Conservation (phyloP, 2,888 invertebrate species). For the Spodoptera picta region DNA sequence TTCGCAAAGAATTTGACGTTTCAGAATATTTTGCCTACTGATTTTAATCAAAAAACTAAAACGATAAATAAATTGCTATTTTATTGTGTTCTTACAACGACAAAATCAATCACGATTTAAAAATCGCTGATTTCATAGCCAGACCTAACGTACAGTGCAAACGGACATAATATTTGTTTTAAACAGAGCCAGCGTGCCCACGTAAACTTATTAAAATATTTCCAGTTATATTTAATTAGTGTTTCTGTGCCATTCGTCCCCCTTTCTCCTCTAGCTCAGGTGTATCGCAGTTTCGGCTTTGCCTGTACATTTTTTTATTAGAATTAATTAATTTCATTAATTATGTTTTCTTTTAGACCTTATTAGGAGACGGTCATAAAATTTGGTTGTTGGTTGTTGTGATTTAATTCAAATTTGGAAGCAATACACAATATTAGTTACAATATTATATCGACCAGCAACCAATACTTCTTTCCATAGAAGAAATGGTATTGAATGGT, state of each 20-base stretch:
- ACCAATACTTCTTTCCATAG: too few relatives aligned
- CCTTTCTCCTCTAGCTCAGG: constrained; percentile 73
- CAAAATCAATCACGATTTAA: not conserved
- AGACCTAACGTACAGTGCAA: constrained; percentile 63
- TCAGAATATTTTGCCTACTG: too few relatives aligned
- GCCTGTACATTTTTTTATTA: constrained; percentile 44
- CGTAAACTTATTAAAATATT: constrained; percentile 89
- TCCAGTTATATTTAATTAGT: constrained; percentile 87
- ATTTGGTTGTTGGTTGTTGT: not conserved
- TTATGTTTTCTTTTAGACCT: constrained; percentile 38
- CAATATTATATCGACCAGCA: too few relatives aligned
- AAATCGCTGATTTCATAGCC: constrained; percentile 32
- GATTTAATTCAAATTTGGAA: constrained; percentile 3
- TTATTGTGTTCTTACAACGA: too few relatives aligned
- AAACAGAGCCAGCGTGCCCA: constrained; percentile 74
- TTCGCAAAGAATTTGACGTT: too few relatives aligned
- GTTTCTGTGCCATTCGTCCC: constrained; percentile 81
- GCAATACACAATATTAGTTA: not conserved
- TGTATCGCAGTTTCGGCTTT: constrained; percentile 68
- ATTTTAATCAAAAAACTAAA: too few relatives aligned
- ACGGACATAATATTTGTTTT: constrained; percentile 86
- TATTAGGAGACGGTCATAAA: constrained; percentile 24
- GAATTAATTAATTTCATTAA: constrained; percentile 45
- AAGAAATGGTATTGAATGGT: too few relatives aligned
- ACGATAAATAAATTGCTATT: too few relatives aligned